Conservation (phyloP, 2,113 vertebrate species). For the Gnathochromis pfefferi region DNA sequence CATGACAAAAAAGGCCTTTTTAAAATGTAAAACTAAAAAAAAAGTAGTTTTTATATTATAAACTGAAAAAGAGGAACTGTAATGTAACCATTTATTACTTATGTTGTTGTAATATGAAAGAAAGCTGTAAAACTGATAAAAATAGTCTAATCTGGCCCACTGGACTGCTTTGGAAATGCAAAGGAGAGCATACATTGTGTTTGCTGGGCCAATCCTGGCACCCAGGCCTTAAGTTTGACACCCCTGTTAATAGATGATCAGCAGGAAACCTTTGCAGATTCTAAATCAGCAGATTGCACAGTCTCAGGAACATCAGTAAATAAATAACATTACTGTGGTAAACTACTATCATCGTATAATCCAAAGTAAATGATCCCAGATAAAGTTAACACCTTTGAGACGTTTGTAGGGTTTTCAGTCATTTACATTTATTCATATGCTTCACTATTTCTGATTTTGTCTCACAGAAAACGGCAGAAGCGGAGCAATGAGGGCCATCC, state of each 20-base stretch:
- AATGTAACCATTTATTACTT: not conserved
- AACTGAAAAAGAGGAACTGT: not conserved
- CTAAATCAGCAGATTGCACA: not conserved
- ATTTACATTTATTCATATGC: conserved; percentile 12
- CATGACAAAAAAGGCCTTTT: not conserved
- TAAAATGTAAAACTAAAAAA: not conserved
- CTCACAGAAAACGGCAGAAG: not conserved
- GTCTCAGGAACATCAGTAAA: not conserved
- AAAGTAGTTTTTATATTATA: not conserved
- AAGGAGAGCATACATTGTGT: no score
- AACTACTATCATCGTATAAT: not conserved
- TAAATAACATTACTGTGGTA: not conserved
- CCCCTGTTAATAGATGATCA: not conserved
- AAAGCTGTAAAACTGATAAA: not conserved
- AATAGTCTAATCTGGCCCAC: no score
- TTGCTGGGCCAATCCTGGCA: not conserved
- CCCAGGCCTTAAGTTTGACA: not conserved
- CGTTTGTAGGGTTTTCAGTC: not conserved
- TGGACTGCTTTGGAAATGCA: no score
- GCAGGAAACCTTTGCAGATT: not conserved
- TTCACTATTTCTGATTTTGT: not conserved
- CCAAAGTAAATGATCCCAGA: not conserved
- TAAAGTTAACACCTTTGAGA: not conserved
- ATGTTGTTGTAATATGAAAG: not conserved
- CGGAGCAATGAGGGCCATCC: not conserved